A percentile compares a stretch with the other conserved stretches of the same genome.
Conservation (phyloP, 30 jellyfish, hydroid and myxozoan species). For the Aurelia aurita complex sp. Pacific region DNA sequence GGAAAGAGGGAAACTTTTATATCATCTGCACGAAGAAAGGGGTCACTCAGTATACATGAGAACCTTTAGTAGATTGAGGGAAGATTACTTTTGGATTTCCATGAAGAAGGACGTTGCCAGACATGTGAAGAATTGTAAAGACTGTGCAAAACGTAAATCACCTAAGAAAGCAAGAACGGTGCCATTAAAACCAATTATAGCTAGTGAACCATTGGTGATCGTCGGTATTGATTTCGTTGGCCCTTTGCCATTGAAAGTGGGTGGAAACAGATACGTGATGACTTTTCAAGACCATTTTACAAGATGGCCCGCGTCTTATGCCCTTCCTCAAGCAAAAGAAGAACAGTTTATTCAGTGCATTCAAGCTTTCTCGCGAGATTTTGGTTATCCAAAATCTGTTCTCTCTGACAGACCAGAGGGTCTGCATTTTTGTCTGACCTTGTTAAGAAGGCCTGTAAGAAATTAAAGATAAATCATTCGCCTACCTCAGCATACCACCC, state of each 20-base stretch:
- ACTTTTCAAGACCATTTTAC: conserved; percentile 29
- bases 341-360: conserved; percentile 1
- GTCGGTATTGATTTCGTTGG: conserved; percentile 62
- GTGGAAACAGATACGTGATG: conserved; percentile 35
- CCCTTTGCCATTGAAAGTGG: conserved; percentile 40
- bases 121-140: conserved; percentile 13
- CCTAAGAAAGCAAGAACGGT: neutral
- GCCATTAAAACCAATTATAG: conserved; percentile 11
- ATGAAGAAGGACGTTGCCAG: conserved; percentile 11
- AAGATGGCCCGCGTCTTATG: conserved; percentile 20
- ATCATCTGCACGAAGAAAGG: conserved; percentile 26
- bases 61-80: neutral
- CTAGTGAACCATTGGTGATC: conserved; percentile 25
- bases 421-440: conserved; percentile 25
- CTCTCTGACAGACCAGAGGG: conserved; percentile 69
- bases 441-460: conserved; percentile 33
- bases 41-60: conserved; percentile 14
- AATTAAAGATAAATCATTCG: neutral
- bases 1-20: conserved; percentile 28
- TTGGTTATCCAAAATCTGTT: conserved; percentile 39
- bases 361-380: conserved; percentile 1
- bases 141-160: conserved; percentile 14
- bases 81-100: conserved; percentile 4
- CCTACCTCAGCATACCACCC: conserved; percentile 28
- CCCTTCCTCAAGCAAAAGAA: conserved; percentile 5